A percentile compares a stretch with the other conserved stretches of the same genome.
These are phyloP conservation scores for Lycaena phlaeas DNA, from an alignment of 2,888 invertebrate genomes.

Conservation along the genomic window DNA sequence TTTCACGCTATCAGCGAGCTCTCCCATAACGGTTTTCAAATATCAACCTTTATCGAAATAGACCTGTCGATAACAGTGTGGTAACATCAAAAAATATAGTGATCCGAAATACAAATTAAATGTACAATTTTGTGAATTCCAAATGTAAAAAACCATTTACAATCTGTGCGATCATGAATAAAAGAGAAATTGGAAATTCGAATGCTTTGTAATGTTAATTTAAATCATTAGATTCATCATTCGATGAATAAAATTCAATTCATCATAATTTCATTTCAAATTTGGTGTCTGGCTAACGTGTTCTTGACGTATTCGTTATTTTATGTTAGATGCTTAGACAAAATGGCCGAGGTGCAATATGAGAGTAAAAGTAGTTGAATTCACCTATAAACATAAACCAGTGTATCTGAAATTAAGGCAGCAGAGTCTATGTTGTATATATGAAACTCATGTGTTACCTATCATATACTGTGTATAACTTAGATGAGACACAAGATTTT, in stretches of 20 bases:
- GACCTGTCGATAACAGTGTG: constrained; percentile 9
- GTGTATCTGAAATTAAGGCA: too few species aligned
- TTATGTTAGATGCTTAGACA: too few species aligned
- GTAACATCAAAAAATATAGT: background rate
- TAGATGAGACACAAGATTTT: too few species aligned
- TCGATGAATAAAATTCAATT: background rate
- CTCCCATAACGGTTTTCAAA: constrained; percentile 1
- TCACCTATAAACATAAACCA: too few species aligned
- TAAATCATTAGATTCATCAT: constrained; percentile 7
- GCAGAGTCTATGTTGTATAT: too few species aligned
- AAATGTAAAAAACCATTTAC: constrained; percentile 2
- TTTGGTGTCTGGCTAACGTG: background rate
- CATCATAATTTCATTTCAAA: background rate
- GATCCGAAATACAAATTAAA: constrained; percentile 6
- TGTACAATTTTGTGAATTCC: constrained; percentile 3
- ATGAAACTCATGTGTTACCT: too few species aligned
- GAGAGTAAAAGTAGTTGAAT: too few species aligned
- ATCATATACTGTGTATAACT: too few species aligned
- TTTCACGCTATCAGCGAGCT: constrained; percentile 1
- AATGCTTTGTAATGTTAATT: constrained; percentile 7
- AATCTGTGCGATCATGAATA: constrained; percentile 3
- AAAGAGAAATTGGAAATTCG: constrained; percentile 7
- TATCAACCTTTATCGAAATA: constrained; percentile 11
- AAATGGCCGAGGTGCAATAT: too few species aligned
- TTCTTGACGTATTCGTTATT: too few species aligned